Base-by-base conservation (phyloP, 1,140 invertebrate genomes). In the Leptinotarsa lineolata region DNA sequence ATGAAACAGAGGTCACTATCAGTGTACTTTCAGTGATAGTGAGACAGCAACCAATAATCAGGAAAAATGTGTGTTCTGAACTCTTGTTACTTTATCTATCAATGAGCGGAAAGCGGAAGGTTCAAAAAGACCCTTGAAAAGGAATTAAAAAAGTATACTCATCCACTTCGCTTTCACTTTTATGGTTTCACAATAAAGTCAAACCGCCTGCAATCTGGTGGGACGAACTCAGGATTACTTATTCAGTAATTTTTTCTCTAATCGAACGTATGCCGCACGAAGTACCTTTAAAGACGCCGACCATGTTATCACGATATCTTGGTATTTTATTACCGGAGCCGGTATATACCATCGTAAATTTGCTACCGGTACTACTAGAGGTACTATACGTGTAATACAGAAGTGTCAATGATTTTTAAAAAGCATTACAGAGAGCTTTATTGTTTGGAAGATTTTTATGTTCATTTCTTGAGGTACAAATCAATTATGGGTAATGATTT, bases 271-370 rank as follows among this genome's bases (percentile, higher is more conserved):
- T 54, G 48, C 48, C 48, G 48, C 48, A 16, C 15, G 48, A 54
- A 54, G 48, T 18, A 54, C 48, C 48, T 16, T 18, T 16, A 54
- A 54, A 54, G 48, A 54, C 16, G 48, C 48, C 48, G 48, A 54
- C 48, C 15, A 54, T 18, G 15, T 54, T 54, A 54, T 54, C 48
- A 54, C 48, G n/a, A 18, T 54, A 13, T 54, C 48, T 39, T 39
- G 48, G 48, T 15, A 54, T 54, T 54, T 54, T 18, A 54, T 54
- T 54, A 54, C 48, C 48, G n/a, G n/a, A 54, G 48, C 48, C 48
- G 48, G 48, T 54, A 39, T 39, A 39, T 39, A 54, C 48, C 48
- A 54, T 54, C 48, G n/a, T 54, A 54, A 54, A 54, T 18, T 16
- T n/a, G 48, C 48, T 54, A 54, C 48, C n/a, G 48, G 48, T 54